Base-by-base conservation (phyloP, 2,113 vertebrate species). In the Brachypodius melanocephalos region DNA sequence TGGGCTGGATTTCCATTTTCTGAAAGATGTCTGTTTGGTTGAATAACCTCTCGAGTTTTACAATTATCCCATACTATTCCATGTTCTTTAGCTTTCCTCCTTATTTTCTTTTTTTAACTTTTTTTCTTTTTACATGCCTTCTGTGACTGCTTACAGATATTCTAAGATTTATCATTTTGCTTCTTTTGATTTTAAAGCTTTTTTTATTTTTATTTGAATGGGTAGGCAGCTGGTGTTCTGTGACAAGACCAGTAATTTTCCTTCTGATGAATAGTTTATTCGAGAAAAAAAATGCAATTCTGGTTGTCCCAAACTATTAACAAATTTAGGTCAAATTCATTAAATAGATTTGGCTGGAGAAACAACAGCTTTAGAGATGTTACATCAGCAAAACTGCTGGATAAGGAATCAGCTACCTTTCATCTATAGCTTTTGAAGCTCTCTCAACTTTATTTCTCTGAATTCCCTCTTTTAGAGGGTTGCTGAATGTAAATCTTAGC, bases 1-100 rank as follows among this genome's bases (percentile, higher is more conserved):
- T 88, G 58, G 63, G 34, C 63, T 90, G 55, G 40, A 94, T 96
- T 95, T 97, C 72, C 82, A 95, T 95, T 95, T 97, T 91, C 52
- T 92, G 79, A 96, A 97, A 93, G 82, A 96, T 93, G 80, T 77
- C 78, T 86, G 12, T 94, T 91, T 63, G 78, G 55, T 12, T 97
- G 91, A 96, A 97, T 91, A 97, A 96, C 88, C 92, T 96, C 94
- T 95, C 29, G n/a, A 97, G 88, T 86, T 96, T 88, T 94, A 93
- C 88, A 95, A 95, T 96, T 95, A 91, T 80, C 72, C 48, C 79
- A 65, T 90, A 93, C 68, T 93, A 68, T 86, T 87, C 55, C 71
- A 79, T 85, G 25, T 63, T 95, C 87, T 94, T 95, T 91, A 95
- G 72, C 88, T 54, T 94, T 86, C 22, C 31, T 91, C 28, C n/a